Evolutionary conservation across 2,888 invertebrate genomes (phyloP).

Genomic region (Anaspis maculata): DNA sequence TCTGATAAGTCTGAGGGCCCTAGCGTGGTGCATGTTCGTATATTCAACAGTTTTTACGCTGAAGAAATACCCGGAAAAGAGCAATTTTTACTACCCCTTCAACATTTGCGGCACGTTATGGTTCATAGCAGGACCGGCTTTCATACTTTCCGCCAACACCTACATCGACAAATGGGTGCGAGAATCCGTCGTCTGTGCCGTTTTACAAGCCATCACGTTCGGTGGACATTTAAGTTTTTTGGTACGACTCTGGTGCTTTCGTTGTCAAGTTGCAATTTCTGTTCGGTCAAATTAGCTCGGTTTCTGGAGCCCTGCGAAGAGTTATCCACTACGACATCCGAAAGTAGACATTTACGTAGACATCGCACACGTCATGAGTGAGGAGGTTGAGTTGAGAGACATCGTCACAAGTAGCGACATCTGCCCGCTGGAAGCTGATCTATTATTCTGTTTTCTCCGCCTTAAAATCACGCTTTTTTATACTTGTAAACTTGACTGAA

Average conservation of each 20-base stretch:
- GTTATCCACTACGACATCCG: no score
- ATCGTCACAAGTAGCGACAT: no score
- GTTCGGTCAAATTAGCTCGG: no score
- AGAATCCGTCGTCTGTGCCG: slow-evolving; percentile 63
- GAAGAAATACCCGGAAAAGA: slow-evolving; percentile 76
- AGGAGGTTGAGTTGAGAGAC: no score
- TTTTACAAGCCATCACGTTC: slow-evolving; percentile 53
- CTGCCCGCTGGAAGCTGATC: no score
- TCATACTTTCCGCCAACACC: slow-evolving; percentile 68
- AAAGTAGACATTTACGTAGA: no score
- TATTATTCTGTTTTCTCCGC: no score
- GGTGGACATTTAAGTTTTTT: slow-evolving; percentile 59
- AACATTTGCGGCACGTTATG: slow-evolving; percentile 75
- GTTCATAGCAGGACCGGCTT: slow-evolving; percentile 77
- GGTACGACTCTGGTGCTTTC: slow-evolving; percentile 44
- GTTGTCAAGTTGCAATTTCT: no score
- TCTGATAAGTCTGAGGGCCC: slow-evolving; percentile 61
- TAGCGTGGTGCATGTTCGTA: slow-evolving; percentile 78
- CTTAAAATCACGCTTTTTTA: no score
- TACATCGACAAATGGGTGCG: slow-evolving; percentile 75
- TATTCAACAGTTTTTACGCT: slow-evolving; percentile 62
- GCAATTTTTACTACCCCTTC: slow-evolving; percentile 74
- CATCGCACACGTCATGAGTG: no score
- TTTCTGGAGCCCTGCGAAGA: no score
- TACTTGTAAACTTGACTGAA: no score